Percentiles rank a stretch among this genome's conserved stretches.
Conservation (phyloP, 1,140 invertebrate species). For the Pachyrhynchus sulphureomaculatus region DNA sequence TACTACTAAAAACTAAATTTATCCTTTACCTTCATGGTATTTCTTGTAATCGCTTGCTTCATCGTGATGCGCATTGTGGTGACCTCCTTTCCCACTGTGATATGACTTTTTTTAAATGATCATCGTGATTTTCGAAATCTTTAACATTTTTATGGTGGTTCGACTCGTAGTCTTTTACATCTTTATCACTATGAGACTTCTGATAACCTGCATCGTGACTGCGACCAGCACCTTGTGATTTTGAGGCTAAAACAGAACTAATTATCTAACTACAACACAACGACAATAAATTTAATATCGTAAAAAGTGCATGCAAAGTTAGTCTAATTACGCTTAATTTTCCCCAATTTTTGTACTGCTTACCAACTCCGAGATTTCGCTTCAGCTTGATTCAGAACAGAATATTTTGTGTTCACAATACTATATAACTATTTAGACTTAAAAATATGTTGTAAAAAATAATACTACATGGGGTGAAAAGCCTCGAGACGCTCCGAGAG, state of each 20-base stretch:
- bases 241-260: slow-evolving; percentile 5
- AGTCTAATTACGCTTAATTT: no score
- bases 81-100: slow-evolving; percentile 68
- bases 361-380: no score
- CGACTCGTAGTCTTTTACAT: slow-evolving; percentile 63
- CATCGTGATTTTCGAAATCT: slow-evolving; percentile 65
- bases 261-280: no score
- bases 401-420: no score
- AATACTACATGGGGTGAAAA: no score
- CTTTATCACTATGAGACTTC: slow-evolving; percentile 58
- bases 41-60: slow-evolving; percentile 64
- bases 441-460: no score
- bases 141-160: slow-evolving; percentile 65
- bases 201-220: neutral
- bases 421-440: no score
- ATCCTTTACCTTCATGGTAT: slow-evolving; percentile 65
- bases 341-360: no score
- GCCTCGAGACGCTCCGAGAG: no score
- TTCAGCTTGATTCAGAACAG: no score
- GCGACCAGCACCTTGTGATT: neutral
- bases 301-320: no score
- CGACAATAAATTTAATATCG: no score
- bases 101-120: slow-evolving; percentile 67
- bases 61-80: slow-evolving; percentile 73
- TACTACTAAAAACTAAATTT: neutral